Evolutionary conservation across 1,140 invertebrate genomes (phyloP).

Genomic region (Proales similis): DNA sequence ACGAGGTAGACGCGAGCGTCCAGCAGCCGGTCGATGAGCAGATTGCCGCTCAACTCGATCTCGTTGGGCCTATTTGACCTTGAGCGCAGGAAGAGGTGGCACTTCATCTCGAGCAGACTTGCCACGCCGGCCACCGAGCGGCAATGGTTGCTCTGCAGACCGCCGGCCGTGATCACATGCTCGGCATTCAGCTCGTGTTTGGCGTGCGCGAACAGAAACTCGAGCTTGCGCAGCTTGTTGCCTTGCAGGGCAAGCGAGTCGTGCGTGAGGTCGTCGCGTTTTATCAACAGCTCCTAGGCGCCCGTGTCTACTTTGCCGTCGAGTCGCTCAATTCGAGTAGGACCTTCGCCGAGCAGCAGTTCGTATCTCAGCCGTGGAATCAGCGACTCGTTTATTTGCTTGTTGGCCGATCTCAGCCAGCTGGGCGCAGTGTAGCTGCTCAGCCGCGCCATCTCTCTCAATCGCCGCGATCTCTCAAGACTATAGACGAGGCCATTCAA

Average conservation of each 20-base stretch:
- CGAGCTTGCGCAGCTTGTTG: conserved; percentile 46
- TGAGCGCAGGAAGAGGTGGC: conserved; percentile 44
- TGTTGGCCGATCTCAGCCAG: no score
- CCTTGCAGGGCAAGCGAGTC: conserved; percentile 1
- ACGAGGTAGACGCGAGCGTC: conserved; percentile 44
- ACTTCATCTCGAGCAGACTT: conserved; percentile 42
- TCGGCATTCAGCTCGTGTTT: conserved; percentile 38
- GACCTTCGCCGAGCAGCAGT: no score
- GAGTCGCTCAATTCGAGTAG: no score
- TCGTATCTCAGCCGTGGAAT: no score
- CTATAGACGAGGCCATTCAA: no score
- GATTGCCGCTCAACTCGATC: conserved; percentile 43
- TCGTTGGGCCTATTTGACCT: conserved; percentile 39
- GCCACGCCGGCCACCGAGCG: conserved; percentile 42
- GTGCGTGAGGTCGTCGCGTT: conserved; percentile 35
- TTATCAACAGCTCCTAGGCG: conserved; percentile 6
- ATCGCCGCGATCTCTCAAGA: no score
- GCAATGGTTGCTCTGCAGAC: conserved; percentile 47
- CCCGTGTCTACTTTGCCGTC: no score
- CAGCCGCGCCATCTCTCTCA: no score
- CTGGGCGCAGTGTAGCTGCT: no score
- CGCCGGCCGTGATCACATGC: conserved; percentile 47
- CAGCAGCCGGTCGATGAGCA: conserved; percentile 44
- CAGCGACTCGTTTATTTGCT: no score
- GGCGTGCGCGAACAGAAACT: conserved; percentile 47